Percentiles rank a stretch among this genome's conserved stretches.
Conservation (phyloP, 2,888 invertebrate species). For the Crepidodera aurea region DNA sequence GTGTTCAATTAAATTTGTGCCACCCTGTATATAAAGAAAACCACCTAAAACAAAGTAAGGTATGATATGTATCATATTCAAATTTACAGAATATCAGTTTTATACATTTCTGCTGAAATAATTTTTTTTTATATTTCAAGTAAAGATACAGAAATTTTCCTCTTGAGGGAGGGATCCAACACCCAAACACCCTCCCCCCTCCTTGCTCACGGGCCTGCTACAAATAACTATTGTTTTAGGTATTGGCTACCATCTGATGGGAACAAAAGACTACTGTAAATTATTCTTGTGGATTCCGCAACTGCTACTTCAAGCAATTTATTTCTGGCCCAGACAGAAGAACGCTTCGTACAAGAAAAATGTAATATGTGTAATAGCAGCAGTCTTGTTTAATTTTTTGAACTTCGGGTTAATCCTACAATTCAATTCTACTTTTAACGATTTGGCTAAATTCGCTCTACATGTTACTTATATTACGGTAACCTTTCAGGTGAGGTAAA, state of each 20-base stretch:
- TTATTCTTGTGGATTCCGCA: conserved; percentile 9
- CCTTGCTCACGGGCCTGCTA: too few species aligned
- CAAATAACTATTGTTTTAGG: conserved; percentile 4
- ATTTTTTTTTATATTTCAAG: too few species aligned
- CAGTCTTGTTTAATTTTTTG: not conserved
- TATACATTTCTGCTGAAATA: too few species aligned
- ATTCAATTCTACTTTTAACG: not conserved
- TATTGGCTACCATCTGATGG: not conserved
- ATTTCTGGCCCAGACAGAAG: conserved; percentile 10
- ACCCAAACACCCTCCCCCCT: too few species aligned
- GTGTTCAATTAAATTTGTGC: too few species aligned
- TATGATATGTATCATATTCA: too few species aligned
- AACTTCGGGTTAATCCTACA: not conserved
- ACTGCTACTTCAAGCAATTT: not conserved
- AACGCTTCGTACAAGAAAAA: not conserved
- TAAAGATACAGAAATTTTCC: too few species aligned
- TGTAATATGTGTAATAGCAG: not conserved
- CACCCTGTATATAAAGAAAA: too few species aligned
- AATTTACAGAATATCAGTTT: too few species aligned
- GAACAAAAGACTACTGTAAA: conserved; percentile 11
- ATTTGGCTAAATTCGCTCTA: not conserved
- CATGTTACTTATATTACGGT: not conserved
- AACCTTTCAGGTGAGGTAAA: not conserved
- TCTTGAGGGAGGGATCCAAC: too few species aligned
- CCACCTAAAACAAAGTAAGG: too few species aligned